Conservation (phyloP, 2,888 invertebrate species). For the Acanthoscelides obtectus region DNA sequence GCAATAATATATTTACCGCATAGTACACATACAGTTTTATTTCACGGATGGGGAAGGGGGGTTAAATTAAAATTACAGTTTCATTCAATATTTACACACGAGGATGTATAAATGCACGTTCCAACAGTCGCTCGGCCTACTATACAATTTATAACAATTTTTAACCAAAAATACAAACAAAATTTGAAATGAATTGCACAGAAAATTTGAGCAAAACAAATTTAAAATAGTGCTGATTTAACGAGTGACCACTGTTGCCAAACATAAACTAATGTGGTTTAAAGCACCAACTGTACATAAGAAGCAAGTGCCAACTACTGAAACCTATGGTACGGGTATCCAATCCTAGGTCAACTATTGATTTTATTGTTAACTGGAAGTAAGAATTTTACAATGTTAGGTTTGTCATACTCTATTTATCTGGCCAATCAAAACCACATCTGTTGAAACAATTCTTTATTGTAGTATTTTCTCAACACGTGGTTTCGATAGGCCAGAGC, state of each 20-base stretch:
- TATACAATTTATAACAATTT: constrained; percentile 18
- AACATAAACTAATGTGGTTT: background rate
- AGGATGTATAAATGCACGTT: constrained; percentile 46
- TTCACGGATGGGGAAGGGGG: background rate
- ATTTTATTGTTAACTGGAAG: no score
- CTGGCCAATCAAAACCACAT: no score
- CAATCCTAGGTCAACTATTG: no score
- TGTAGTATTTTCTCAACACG: no score
- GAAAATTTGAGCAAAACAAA: constrained; percentile 28
- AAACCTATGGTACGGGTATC: no score
- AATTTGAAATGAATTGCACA: constrained; percentile 27
- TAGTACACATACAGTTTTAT: constrained; percentile 27
- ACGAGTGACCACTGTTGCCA: constrained; percentile 22
- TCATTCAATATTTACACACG: constrained; percentile 26
- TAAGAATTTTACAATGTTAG: no score
- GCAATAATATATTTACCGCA: constrained; percentile 38
- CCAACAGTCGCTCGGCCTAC: constrained; percentile 48
- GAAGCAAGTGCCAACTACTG: background rate
- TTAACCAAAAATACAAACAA: constrained; percentile 19
- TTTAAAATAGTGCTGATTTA: constrained; percentile 21
- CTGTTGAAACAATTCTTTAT: no score
- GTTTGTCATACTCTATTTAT: no score
- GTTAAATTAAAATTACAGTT: background rate
- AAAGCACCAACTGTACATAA: background rate
- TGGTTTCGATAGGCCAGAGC: no score